Conservation (phyloP, 2,113 vertebrate species). For the Oncorhynchus tshawytscha region DNA sequence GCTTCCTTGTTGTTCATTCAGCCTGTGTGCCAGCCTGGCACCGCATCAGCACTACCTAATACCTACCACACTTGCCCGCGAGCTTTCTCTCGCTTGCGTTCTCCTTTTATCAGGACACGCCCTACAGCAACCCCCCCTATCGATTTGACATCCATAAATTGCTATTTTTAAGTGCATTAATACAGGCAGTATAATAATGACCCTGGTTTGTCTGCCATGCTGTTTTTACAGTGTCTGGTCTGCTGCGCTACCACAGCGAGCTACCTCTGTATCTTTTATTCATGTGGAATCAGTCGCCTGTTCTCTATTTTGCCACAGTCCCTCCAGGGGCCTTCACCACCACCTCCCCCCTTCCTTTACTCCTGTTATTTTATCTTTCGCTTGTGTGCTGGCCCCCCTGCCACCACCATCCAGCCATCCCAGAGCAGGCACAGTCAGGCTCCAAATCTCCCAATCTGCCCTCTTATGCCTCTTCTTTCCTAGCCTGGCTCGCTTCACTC, state of each 20-base stretch:
- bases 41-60: no score
- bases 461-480: constrained; percentile 4
- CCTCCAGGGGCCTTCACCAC: constrained; percentile 30
- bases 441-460: not conserved
- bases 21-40: no score
- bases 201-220: constrained; percentile 12
- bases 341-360: constrained; percentile 15
- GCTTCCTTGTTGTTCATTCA: no score
- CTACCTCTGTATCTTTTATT: constrained; percentile 56
- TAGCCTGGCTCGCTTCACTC: constrained; percentile 19
- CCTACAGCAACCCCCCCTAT: no score
- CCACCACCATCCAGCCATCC: not conserved
- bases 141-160: no score
- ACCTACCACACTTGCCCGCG: no score
- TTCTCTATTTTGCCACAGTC: constrained; percentile 41
- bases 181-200: no score
- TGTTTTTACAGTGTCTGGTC: constrained; percentile 23
- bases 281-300: constrained; percentile 53
- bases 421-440: constrained; percentile 9
- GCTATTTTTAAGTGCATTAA: no score
- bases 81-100: no score
- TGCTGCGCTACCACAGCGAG: not conserved
- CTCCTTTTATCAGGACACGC: no score
- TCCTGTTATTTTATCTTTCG: constrained; percentile 46
- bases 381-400: constrained; percentile 45